Evolutionary conservation across 64 coral and sea anemone genomes (phyloP), one percentile per base, ranked within the genome.

Genomic region (Montipora efflorescens): DNA sequence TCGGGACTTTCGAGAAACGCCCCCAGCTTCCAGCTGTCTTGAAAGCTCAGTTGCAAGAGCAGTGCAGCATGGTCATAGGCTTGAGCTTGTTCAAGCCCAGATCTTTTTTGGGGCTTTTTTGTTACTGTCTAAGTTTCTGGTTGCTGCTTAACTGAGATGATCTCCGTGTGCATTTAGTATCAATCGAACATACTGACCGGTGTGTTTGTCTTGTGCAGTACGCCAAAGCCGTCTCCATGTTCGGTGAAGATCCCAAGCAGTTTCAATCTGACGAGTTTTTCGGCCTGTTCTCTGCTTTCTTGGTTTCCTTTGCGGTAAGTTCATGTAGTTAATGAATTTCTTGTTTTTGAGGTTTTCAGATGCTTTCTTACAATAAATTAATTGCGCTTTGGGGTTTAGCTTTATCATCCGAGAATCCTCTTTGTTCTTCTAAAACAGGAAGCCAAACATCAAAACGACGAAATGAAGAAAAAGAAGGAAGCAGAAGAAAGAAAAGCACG

Each of bases 251-350:
- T 68, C 84, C 95, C 13, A 99, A 99, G 71, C 89, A 92, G 62
- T 46, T 91, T 12, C 92, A 93, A 36, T 99, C 98, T 2, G 98
- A 99, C 23, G 76, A 89, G 48, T 99, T 99, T 93, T 99, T 99
- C 80, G 97, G 97, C 16, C 95, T 96, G 55, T 98, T 98, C 71
- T 96, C 93, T 74, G 88, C 94, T 7, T 98, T 98, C 59, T 78
- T 98, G 45, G 92, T 98, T 48, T 98, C 97, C 1, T 98, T 98
- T 77, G 97, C 97, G 88, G 97, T 98, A 92, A 77, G 97, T 89
- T 7, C 20, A 12, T n/a, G 18, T 83, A 25, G 62, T 18, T 83
- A 8, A 55, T 36, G 8, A 22, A 11, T 23, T 8, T 57, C 6
- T 10, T 8, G 58, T 49, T 13, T 18, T 78, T 8, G 25, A 78